Evolutionary conservation across 2,113 vertebrate genomes (phyloP).

Genomic region (Symphodus melops): DNA sequence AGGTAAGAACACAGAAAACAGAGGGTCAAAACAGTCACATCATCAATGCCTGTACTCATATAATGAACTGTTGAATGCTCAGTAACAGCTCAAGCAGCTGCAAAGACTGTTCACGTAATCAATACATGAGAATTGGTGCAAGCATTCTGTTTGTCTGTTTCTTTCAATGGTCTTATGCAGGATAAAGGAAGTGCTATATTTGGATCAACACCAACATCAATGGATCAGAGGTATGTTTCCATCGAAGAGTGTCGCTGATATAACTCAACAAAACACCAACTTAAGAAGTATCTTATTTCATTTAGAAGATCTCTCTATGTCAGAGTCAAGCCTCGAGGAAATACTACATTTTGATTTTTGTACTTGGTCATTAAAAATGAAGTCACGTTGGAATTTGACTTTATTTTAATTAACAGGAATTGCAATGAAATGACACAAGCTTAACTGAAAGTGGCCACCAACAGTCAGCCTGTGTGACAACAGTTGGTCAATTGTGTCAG

Average conservation of each 20-base stretch:
- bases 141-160: background rate
- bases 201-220: constrained; percentile 55
- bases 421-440: background rate
- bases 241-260: background rate
- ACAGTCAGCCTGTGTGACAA: constrained; percentile 18
- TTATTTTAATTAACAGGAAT: background rate
- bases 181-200: constrained; percentile 55
- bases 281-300: no score
- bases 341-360: no score
- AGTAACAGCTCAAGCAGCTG: background rate
- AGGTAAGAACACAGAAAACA: constrained; percentile 61
- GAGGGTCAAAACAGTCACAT: background rate
- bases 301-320: no score
- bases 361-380: no score
- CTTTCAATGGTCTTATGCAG: constrained; percentile 66
- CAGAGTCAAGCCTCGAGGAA: no score
- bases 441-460: constrained; percentile 25
- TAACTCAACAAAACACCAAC: background rate
- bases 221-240: constrained; percentile 72
- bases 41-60: background rate
- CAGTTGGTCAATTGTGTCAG: constrained; percentile 50
- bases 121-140: background rate
- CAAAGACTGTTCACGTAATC: background rate
- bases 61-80: background rate
- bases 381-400: background rate